phyloP scores from a whole-genome alignment of 2,113 vertebrate genomes.

The Pseudorectes ferrugineus region DNA sequence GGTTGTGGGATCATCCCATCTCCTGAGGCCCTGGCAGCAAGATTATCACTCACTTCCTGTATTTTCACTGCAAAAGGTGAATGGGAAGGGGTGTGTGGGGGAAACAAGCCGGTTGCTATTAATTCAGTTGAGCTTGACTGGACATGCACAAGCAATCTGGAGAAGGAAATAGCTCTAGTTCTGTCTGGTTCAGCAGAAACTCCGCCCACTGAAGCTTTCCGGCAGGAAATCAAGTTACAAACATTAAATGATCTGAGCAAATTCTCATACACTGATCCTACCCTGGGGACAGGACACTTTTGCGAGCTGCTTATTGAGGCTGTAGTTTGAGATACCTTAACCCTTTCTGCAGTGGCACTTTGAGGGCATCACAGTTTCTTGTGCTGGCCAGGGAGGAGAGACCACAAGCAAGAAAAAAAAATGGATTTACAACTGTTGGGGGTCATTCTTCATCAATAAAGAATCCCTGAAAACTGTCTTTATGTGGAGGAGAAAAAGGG shows the following conservation, averaged over 20 bases:
- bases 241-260: slow-evolving; percentile 60
- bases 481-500: background rate
- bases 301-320: background rate
- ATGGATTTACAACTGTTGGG: background rate
- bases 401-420: background rate
- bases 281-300: slow-evolving; percentile 60
- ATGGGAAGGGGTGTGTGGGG: slow-evolving; percentile 51
- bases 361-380: background rate
- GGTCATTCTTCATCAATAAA: background rate
- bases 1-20: background rate
- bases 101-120: slow-evolving; percentile 7
- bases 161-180: slow-evolving; percentile 60
- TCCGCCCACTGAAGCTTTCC: slow-evolving; percentile 61
- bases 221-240: slow-evolving; percentile 65
- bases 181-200: slow-evolving; percentile 59
- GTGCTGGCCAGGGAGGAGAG: background rate
- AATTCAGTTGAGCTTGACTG: slow-evolving; percentile 58
- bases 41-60: background rate
- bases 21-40: background rate
- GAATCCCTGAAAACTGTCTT: background rate
- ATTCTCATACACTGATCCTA: slow-evolving; percentile 62
- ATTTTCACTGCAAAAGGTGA: background rate
- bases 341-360: slow-evolving; percentile 12
- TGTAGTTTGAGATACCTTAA: slow-evolving; percentile 37
- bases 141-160: slow-evolving; percentile 55